phyloP scores from a whole-genome alignment of 2,797 vertebrate species.

The Austrolebias charrua region DNA sequence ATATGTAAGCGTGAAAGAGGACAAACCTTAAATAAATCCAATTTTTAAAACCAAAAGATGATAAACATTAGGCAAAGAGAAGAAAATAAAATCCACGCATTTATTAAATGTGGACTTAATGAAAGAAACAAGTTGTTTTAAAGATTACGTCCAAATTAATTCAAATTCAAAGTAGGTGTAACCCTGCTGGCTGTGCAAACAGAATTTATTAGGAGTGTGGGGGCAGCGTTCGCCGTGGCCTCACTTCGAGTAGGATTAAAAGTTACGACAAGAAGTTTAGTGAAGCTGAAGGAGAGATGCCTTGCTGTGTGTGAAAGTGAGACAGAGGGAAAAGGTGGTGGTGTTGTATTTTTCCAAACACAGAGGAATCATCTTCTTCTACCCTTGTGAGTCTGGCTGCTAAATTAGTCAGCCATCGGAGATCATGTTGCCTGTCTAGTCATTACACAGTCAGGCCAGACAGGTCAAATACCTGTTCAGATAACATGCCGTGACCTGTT shows the following conservation, averaged over 20 bases:
- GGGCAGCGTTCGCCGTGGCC: background rate
- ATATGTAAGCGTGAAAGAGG: background rate
- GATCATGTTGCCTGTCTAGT: slow-evolving; percentile 68
- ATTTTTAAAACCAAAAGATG: background rate
- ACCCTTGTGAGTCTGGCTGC: slow-evolving; percentile 51
- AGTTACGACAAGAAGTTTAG: background rate
- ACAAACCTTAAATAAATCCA: background rate
- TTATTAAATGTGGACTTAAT: background rate
- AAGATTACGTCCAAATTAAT: background rate
- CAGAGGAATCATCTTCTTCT: slow-evolving; percentile 40
- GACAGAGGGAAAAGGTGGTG: slow-evolving; percentile 29
- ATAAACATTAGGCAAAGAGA: background rate
- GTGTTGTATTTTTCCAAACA: slow-evolving; percentile 27
- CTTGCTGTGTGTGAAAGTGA: slow-evolving; percentile 33
- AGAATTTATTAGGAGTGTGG: background rate
- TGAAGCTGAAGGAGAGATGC: background rate
- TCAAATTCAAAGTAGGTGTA: too few relatives aligned
- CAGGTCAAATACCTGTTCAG: slow-evolving; percentile 75
- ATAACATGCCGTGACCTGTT: slow-evolving; percentile 58
- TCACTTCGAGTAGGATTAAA: background rate
- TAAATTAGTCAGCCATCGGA: slow-evolving; percentile 72
- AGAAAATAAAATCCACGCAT: background rate
- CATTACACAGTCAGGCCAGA: slow-evolving; percentile 61
- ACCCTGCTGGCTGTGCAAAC: background rate
- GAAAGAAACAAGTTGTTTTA: background rate